Conservation (phyloP, 2,888 invertebrate genomes). For the Spilosoma lubricipeda region DNA sequence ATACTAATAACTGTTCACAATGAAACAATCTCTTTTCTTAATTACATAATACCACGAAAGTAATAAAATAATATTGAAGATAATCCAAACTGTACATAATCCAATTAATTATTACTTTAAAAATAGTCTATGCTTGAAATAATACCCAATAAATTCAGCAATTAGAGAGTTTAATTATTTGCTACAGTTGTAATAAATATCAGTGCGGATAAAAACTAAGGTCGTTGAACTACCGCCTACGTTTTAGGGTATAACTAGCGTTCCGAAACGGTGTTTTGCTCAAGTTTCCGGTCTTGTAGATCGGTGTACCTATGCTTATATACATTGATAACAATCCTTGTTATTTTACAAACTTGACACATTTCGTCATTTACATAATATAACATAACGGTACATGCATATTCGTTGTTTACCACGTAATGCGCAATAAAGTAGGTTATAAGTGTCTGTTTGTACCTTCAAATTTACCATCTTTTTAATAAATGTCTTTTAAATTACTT, state of each 20-base stretch:
- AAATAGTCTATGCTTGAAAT: constrained; percentile 6
- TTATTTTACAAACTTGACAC: constrained; percentile 7
- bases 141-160: constrained; percentile 33
- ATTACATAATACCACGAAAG: background rate
- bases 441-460: no score
- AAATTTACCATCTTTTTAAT: no score
- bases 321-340: constrained; percentile 42
- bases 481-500: no score
- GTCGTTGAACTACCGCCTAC: constrained; percentile 46
- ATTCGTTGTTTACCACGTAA: background rate
- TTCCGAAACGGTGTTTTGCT: constrained; percentile 59
- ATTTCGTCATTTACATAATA: background rate
- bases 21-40: background rate
- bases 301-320: constrained; percentile 41
- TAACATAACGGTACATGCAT: background rate
- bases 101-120: background rate
- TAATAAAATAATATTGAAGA: background rate
- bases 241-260: constrained; percentile 60
- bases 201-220: constrained; percentile 32
- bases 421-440: background rate
- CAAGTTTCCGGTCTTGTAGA: constrained; percentile 54
- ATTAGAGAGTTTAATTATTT: constrained; percentile 35
- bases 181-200: constrained; percentile 36
- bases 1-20: background rate
- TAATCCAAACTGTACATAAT: background rate